phyloP scores from a whole-genome alignment of 2,888 invertebrate species.

The Miltochrista miniata region DNA sequence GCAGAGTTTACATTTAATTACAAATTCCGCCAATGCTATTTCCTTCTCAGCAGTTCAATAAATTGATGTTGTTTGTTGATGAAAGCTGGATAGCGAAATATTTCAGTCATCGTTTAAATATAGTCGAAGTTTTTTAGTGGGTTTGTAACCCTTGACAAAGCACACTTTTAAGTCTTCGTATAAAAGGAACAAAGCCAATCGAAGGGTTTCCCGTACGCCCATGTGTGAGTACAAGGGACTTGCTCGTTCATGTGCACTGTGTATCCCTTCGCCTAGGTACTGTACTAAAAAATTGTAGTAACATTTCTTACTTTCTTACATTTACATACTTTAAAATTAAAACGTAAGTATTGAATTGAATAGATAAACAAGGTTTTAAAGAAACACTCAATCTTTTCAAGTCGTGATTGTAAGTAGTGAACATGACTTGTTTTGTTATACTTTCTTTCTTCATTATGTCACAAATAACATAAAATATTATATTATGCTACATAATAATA shows the following conservation, averaged over 20 bases:
- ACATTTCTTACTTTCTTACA: neutral
- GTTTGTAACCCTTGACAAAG: slow-evolving; percentile 19
- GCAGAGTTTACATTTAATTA: slow-evolving; percentile 44
- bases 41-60: slow-evolving; percentile 22
- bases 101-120: neutral
- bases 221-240: slow-evolving; percentile 27
- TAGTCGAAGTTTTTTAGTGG: neutral
- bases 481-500: too few relatives aligned
- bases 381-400: too few relatives aligned
- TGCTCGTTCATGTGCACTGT: slow-evolving; percentile 34
- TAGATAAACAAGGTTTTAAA: too few relatives aligned
- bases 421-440: too few relatives aligned
- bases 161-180: slow-evolving; percentile 62
- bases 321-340: too few relatives aligned
- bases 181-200: slow-evolving; percentile 60
- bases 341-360: too few relatives aligned
- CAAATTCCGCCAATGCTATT: slow-evolving; percentile 38
- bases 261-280: slow-evolving; percentile 31
- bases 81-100: slow-evolving; percentile 4
- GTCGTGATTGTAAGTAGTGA: too few relatives aligned
- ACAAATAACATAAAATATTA: too few relatives aligned
- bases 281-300: slow-evolving; percentile 19
- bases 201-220: slow-evolving; percentile 69
- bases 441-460: too few relatives aligned
- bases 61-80: slow-evolving; percentile 6